Evolutionary conservation across 2,113 vertebrate species (phyloP).

Genomic region (Myotis yumanensis): DNA sequence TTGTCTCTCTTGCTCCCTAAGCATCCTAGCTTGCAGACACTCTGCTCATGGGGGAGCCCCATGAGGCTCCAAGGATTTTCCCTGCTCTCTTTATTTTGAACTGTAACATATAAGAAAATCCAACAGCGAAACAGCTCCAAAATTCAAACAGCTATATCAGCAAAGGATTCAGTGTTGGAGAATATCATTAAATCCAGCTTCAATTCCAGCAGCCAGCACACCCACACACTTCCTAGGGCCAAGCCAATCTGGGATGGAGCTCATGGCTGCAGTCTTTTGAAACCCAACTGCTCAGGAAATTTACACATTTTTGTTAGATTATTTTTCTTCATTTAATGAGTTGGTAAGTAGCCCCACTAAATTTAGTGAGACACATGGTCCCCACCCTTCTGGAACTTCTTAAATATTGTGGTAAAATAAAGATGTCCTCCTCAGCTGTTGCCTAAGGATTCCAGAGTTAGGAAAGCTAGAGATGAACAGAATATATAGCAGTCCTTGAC

Average conservation of each 20-base stretch:
- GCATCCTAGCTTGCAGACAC: neutral
- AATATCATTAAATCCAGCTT: slow-evolving; percentile 40
- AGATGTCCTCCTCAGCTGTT: neutral
- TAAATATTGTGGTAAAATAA: slow-evolving; percentile 32
- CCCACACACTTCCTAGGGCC: slow-evolving; percentile 60
- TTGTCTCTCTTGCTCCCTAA: neutral
- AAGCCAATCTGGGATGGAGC: neutral
- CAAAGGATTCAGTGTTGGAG: neutral
- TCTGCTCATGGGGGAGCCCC: neutral
- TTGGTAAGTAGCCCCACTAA: neutral
- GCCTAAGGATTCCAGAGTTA: neutral
- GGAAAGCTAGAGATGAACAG: neutral
- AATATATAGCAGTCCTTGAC: neutral
- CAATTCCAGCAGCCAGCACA: neutral
- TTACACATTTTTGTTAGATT: neutral
- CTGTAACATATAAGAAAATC: neutral
- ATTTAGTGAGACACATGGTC: neutral
- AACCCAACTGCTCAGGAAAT: slow-evolving; percentile 34
- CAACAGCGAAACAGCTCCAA: neutral
- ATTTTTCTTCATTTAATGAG: slow-evolving; percentile 14
- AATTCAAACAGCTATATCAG: neutral
- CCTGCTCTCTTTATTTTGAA: neutral
- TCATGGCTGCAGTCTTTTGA: neutral
- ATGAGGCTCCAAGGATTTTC: neutral
- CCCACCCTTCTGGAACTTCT: slow-evolving; percentile 6